Percentiles rank a stretch among this genome's conserved stretches.
Evolutionary conservation across 2,888 invertebrate genomes (phyloP).

Genomic region (Phasia obesa): DNA sequence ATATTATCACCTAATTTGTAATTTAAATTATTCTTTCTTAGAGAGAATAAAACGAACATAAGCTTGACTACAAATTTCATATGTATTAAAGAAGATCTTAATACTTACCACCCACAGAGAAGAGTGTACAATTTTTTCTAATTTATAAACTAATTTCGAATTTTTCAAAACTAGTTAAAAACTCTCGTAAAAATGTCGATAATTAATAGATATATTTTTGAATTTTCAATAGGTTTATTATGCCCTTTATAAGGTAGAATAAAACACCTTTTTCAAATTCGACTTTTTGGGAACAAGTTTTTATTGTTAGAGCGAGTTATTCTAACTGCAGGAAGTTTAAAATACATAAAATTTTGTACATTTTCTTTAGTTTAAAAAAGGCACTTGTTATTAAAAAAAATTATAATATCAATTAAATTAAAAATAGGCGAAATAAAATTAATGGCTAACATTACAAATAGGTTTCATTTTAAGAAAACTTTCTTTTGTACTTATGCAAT

Average conservation of each 20-base stretch:
- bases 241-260: not conserved
- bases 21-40: no score
- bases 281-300: slow-evolving; percentile 16
- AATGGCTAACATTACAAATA: slow-evolving; percentile 40
- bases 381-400: slow-evolving; percentile 42
- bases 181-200: no score
- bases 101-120: no score
- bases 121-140: no score
- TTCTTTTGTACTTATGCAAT: slow-evolving; percentile 47
- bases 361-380: slow-evolving; percentile 32
- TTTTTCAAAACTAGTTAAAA: no score
- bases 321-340: slow-evolving; percentile 54
- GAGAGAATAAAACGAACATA: no score
- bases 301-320: slow-evolving; percentile 35
- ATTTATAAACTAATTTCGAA: no score
- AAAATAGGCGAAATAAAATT: slow-evolving; percentile 19
- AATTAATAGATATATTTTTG: no score
- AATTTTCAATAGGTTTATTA: not conserved
- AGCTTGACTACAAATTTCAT: no score
- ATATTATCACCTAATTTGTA: no score
- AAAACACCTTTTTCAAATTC: not conserved
- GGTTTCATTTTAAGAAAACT: slow-evolving; percentile 34
- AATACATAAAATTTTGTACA: slow-evolving; percentile 26
- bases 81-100: no score
- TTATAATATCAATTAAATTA: slow-evolving; percentile 5